Base-by-base conservation (phyloP, 1,140 invertebrate species). In the Ladona fulva region DNA sequence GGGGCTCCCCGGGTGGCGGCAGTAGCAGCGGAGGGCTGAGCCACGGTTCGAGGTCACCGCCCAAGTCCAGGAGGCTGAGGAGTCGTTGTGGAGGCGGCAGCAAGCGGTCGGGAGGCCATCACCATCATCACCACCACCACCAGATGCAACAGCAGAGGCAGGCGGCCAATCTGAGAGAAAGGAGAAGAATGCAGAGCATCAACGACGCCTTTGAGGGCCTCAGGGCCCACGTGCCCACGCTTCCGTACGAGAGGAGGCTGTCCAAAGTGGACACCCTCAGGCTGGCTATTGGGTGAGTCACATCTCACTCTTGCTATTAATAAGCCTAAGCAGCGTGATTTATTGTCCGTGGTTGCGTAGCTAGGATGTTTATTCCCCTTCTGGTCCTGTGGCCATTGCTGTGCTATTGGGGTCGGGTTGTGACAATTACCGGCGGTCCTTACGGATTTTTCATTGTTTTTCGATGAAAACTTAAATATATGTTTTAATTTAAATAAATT, bases 231-330 rank as follows among this genome's bases (percentile, higher is more conserved):
- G 97, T 98, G 81, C 97, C 97, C 0, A 97, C 95, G 0, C 84
- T 97, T 78, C 96, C 96, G 0, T 98, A 98, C 85, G 96, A 98
- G 84, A 98, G 98, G 85, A 87, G 95, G 12, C 87, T 98, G 0
- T 96, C 94, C 19, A 98, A 98, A 88, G 95, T 97, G 29, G 97
- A 98, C 85, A 98, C 96, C 0, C 87, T 98, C 0, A 93, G 95
- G 82, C 85, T 97, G 80, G 97, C 97, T 6, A 98, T 98, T 78
- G 93, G 94, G 52, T 66, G 14, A 66, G 52, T 3, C 16, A 37
- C 8, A 37, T 37, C 1, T 5, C 29, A 37, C 3, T 37, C 1
- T 37, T 37, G 1, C 8, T 37, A 37, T 37, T n/a, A n/a, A n/a
- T n/a, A n/a, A n/a, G n/a, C n/a, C n/a, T n/a, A n/a, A n/a, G n/a